Percentiles rank a stretch among this genome's conserved stretches.
These are phyloP conservation scores for Nesogale talazaci DNA, from an alignment of 2,113 vertebrate genomes.

Conservation along the genomic window DNA sequence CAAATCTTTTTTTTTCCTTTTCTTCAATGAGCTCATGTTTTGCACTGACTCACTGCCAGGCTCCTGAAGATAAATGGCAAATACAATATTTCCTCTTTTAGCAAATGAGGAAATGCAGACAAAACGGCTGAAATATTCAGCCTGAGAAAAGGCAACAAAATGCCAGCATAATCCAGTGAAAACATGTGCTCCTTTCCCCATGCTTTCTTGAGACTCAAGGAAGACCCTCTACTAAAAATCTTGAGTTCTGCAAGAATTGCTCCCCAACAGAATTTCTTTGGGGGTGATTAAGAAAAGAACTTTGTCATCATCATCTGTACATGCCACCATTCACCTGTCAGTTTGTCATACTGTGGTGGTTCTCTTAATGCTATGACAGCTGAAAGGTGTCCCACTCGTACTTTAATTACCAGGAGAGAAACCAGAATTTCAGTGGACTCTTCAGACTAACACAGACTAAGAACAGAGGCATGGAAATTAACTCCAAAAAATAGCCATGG, in stretches of 20 bases:
- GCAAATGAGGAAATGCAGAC: conserved; percentile 36
- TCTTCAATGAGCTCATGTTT: conserved; percentile 41
- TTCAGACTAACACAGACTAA: neutral
- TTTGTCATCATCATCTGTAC: neutral
- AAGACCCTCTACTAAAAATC: neutral
- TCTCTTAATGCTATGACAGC: neutral
- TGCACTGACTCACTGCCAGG: conserved; percentile 30
- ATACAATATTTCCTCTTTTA: conserved; percentile 54
- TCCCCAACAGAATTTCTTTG: neutral
- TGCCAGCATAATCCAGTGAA: neutral
- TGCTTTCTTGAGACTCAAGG: neutral
- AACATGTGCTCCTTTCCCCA: neutral
- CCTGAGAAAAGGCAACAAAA: neutral
- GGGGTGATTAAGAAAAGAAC: neutral
- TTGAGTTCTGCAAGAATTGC: neutral
- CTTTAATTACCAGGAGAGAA: neutral
- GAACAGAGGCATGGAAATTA: neutral
- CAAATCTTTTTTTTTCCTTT: neutral
- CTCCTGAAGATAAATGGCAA: conserved; percentile 36
- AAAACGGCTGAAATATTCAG: conserved; percentile 44
- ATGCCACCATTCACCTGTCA: neutral
- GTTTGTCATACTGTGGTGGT: neutral
- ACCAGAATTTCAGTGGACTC: neutral
- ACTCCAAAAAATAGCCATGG: neutral
- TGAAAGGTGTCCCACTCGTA: neutral